Evolutionary conservation across 2,113 vertebrate species (phyloP).

Genomic region (Zosterops borbonicus): DNA sequence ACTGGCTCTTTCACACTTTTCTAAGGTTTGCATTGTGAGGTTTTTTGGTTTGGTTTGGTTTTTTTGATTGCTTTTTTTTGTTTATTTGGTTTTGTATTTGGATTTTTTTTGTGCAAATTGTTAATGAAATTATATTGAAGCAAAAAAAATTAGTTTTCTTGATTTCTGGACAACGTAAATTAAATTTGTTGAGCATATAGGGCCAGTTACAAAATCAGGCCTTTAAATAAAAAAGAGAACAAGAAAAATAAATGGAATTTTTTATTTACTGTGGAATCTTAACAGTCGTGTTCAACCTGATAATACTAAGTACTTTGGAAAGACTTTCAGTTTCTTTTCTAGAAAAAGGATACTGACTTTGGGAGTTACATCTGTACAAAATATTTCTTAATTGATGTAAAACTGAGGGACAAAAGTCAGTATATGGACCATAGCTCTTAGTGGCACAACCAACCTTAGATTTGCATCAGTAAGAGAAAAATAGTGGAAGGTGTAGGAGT

Average conservation of each 20-base stretch:
- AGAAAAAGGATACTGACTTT: not conserved
- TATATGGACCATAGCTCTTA: not conserved
- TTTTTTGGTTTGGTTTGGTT: not conserved
- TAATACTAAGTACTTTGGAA: not conserved
- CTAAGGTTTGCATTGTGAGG: not conserved
- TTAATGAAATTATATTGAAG: not conserved
- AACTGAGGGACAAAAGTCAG: not conserved
- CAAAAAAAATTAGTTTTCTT: not conserved
- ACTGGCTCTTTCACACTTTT: not conserved
- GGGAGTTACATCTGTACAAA: not conserved
- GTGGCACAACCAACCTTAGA: not conserved
- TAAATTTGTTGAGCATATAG: not conserved
- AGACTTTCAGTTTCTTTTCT: not conserved
- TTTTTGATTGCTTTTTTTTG: not conserved
- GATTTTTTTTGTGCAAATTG: not conserved
- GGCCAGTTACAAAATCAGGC: not conserved
- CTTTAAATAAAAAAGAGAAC: not conserved
- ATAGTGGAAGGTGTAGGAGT: not conserved
- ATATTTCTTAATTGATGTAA: not conserved
- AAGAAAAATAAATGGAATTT: not conserved
- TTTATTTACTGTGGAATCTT: not conserved
- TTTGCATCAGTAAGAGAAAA: not conserved
- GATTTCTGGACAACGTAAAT: not conserved
- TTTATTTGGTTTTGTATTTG: not conserved
- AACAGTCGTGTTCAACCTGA: not conserved